Conservation (phyloP, 2,888 invertebrate genomes). For the Drosophila demipolita region DNA sequence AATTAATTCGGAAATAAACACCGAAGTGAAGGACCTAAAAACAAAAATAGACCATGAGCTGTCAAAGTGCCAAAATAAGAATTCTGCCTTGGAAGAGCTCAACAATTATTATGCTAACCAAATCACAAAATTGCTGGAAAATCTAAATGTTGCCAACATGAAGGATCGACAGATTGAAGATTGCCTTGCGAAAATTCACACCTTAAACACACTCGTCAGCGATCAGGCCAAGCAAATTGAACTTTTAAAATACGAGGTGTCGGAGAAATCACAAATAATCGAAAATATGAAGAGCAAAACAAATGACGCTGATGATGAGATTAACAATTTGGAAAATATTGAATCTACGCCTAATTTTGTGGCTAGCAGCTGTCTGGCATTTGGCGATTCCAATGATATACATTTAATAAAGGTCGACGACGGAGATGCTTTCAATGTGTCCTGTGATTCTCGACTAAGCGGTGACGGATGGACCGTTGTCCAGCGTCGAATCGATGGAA, state of each 20-base stretch:
- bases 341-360: slow-evolving; percentile 1
- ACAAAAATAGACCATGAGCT: slow-evolving; percentile 21
- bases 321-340: slow-evolving; percentile 20
- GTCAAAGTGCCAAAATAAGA: slow-evolving; percentile 31
- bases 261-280: slow-evolving; percentile 39
- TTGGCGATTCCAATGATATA: slow-evolving; percentile 18
- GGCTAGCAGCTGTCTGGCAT: slow-evolving; percentile 36
- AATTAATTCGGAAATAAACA: slow-evolving; percentile 21
- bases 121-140: slow-evolving; percentile 24
- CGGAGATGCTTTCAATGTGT: slow-evolving; percentile 29
- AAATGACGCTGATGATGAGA: slow-evolving; percentile 8
- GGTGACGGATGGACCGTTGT: slow-evolving; percentile 88
- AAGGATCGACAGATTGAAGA: slow-evolving; percentile 36
- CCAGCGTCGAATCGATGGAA: slow-evolving; percentile 89
- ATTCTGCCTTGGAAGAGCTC: slow-evolving; percentile 23
- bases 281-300: slow-evolving; percentile 28
- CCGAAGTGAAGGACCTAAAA: slow-evolving; percentile 6
- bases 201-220: slow-evolving; percentile 36
- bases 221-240: slow-evolving; percentile 43
- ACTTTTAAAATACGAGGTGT: slow-evolving; percentile 24
- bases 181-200: slow-evolving; percentile 15
- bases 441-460: slow-evolving; percentile 32
- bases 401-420: slow-evolving; percentile 32
- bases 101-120: slow-evolving; percentile 44
- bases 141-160: neutral